Evolutionary conservation across 2,797 vertebrate genomes (phyloP), one percentile per base, ranked within the genome.

Genomic region (Sciurus carolinensis): DNA sequence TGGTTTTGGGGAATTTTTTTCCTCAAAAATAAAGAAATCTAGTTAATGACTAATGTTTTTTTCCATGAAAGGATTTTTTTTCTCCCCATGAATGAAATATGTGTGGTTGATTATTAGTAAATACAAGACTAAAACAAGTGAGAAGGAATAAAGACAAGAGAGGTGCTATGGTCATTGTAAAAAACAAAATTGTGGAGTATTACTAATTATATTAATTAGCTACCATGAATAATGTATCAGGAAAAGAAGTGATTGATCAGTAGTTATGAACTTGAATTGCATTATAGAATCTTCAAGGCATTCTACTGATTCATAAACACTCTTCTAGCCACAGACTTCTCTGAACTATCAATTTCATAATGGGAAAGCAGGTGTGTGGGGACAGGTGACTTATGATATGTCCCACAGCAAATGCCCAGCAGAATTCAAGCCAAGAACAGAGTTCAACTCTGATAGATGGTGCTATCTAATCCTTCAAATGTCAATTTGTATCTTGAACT

Each of bases 131-230:
- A 91, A 89, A 91, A 84, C 76, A 95, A 89, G 69, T 73, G 80
- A 96, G n/a, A 67, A 77, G 39, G 28, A 64, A 85, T 50, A 79
- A 87, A 90, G 50, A 91, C 62, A 94, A 91, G 87, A 97, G 86
- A 92, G 18, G 28, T 86, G 13, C 59, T 95, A 9, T 85, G 66
- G 20, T 97, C 76, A 59, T 91, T 66, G 62, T 93, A 69, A 75
- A 97, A 89, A 90, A 83, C 76, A 91, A 95, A 94, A 81, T 79
- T 96, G 44, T 84, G 77, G 44, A 94, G 42, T 69, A 87, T 79
- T 77, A 54, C 81, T 96, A 95, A 94, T 97, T 93, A 90, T 81
- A 92, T 95, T 96, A 97, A 91, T 97, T 96, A 97, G 83, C 90
- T 94, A 52, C 72, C 66, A 90, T 94, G 94, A 97, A 97, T 96